phyloP scores from a whole-genome alignment of 2,888 invertebrate genomes.

The Drosophila subsilvestris region DNA sequence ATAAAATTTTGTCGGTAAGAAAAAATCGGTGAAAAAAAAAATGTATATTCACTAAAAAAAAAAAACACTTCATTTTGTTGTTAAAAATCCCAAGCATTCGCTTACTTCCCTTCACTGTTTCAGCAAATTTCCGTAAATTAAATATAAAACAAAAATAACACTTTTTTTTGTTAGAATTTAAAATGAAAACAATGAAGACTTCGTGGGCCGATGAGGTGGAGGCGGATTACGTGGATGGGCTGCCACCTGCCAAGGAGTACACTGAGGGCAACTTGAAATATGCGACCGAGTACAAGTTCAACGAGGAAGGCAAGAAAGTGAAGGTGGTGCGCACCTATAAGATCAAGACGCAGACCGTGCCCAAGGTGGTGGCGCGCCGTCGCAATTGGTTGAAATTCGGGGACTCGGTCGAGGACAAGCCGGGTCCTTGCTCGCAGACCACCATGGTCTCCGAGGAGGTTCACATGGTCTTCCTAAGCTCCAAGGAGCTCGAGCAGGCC shows the following conservation, averaged over 20 bases:
- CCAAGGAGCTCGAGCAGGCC: conserved; percentile 93
- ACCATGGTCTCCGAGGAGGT: conserved; percentile 98
- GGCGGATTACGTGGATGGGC: conserved; percentile 90
- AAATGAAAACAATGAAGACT: conserved; percentile 89
- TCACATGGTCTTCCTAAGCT: conserved; percentile 95
- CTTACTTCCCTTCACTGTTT: neutral
- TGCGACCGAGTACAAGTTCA: conserved; percentile 95
- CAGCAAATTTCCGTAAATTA: no score
- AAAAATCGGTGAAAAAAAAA: neutral
- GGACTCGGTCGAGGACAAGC: conserved; percentile 93
- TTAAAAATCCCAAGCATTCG: neutral
- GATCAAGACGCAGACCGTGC: conserved; percentile 94
- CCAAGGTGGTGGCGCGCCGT: conserved; percentile 95
- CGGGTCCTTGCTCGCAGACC: conserved; percentile 98
- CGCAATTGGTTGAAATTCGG: conserved; percentile 99
- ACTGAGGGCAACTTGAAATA: conserved; percentile 94
- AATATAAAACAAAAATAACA: no score
- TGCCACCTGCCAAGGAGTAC: conserved; percentile 90
- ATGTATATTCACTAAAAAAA: no score
- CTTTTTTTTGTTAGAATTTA: neutral
- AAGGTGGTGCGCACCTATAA: conserved; percentile 95
- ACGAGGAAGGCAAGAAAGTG: conserved; percentile 95
- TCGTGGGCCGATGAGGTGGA: conserved; percentile 99
- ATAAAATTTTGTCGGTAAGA: neutral
- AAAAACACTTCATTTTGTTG: neutral